Evolutionary conservation across 2,888 invertebrate species (phyloP), one percentile per base, ranked within the genome.

Genomic region (Kuschelorhynchus macadamiae): DNA sequence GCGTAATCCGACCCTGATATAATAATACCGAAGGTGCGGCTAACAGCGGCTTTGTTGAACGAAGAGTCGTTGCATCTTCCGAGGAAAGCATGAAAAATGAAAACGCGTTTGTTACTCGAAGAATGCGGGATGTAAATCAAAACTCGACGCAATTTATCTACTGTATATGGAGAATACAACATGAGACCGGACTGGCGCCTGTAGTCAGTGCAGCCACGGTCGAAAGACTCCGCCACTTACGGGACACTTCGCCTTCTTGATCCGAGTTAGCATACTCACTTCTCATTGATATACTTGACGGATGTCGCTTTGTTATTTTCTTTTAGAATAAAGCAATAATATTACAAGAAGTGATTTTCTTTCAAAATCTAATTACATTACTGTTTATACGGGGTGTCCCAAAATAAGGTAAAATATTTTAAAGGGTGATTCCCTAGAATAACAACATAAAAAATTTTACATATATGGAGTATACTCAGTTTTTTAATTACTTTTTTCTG

Each of bases 51-150:
- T 66, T 66, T 47, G 39, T 66, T 47, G 53, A 53, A 53, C 44
- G 44, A 52, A 32, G 32, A 49, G 50, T 55, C 65, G 57, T 50
- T 53, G 62, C 44, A 62, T 62, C 62, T 62, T 62, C 68, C 68
- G 72, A 69, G 74, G 73, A 77, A 76, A 75, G 67, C 71, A 72
- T 82, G 81, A 82, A 82, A 82, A 82, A 83, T 82, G 78, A 76
- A 81, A 82, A 80, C 82, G 81, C 81, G 81, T 82, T 82, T 81
- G 81, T 81, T 81, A 80, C 78, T 74, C 76, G 77, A 80, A 81
- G 82, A 82, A 83, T 82, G 81, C 81, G 80, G 82, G 82, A 83
- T 82, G 82, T 83, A 83, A 83, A 82, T 83, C 82, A 82, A 83
- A 82, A 80, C 81, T 78, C 78, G 81, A 80, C 79, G 81, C 81